Evolutionary conservation across 2,113 vertebrate genomes (phyloP), one percentile per base, ranked within the genome.

Genomic region (Platycercus adscitus): DNA sequence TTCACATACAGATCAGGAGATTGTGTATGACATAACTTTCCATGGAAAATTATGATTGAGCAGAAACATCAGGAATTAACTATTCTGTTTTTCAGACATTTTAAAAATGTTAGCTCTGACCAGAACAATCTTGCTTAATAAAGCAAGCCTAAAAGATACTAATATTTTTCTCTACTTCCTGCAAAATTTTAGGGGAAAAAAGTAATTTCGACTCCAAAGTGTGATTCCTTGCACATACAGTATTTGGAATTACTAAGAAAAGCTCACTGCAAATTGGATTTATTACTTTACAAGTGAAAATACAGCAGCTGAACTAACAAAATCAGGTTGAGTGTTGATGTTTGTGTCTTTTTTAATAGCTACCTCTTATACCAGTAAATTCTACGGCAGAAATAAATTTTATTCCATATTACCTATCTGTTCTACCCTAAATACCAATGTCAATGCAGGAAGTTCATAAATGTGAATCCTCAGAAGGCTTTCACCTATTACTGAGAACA

Each of bases 371-470:
- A 53, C 58, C 58, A 92, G 37, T 78, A 92, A 88, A 64, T 94
- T 61, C 78, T 69, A 52, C 4, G 2, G 25, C 39, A 84, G 72
- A 89, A 44, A 79, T 52, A 72, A 47, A 82, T 55, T 68, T 78
- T 86, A 47, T 81, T 94, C 56, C 31, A 33, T 24, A 39, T 76
- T 90, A 93, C 63, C 49, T 94, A 33, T 83, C 72, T 43, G 73
- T 78, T 81, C 43, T 88, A 81, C 71, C 91, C 94, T 87, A 87
- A 94, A 81, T 84, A 69, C 26, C 29, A 86, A 14, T 71, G 63
- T 13, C 66, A 93, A 73, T 24, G 65, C 81, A 97, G 88, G 65
- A 89, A 64, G 91, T 63, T 81, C 90, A 91, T 50, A 97, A 97
- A 96, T 6, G 50, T 33, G 55, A 95, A 88, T 83, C 73, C 49